phyloP scores from a whole-genome alignment of 2,113 vertebrate genomes.

The Paramisgurnus dabryanus region DNA sequence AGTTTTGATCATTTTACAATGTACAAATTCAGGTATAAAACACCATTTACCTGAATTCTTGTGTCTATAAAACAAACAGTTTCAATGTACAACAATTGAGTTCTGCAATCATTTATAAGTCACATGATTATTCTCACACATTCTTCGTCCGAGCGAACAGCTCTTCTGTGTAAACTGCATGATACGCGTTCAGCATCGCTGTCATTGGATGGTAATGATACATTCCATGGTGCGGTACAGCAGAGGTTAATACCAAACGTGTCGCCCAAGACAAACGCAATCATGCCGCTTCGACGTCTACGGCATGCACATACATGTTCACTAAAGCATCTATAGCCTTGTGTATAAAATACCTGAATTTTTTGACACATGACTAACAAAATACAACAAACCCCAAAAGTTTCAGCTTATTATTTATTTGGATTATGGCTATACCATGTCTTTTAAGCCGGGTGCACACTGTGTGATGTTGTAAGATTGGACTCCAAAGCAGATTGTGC shows the following conservation, averaged over 20 bases:
- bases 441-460: conserved; percentile 10
- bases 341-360: conserved; percentile 64
- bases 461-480: neutral
- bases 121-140: conserved; percentile 44
- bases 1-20: conserved; percentile 43
- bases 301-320: conserved; percentile 42
- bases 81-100: conserved; percentile 60
- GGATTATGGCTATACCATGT: conserved; percentile 57
- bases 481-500: no score
- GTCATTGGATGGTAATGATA: conserved; percentile 51
- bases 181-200: conserved; percentile 33
- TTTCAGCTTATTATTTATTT: conserved; percentile 53
- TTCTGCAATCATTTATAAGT: conserved; percentile 47
- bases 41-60: conserved; percentile 56
- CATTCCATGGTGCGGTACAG: conserved; percentile 60
- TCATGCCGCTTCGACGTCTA: conserved; percentile 45
- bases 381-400: conserved; percentile 47
- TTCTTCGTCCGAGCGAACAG: conserved; percentile 46
- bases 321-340: conserved; percentile 40
- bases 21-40: conserved; percentile 45
- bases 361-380: conserved; percentile 55
- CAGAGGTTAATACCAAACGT: conserved; percentile 53
- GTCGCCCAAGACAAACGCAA: conserved; percentile 36
- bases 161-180: neutral
- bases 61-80: conserved; percentile 58